These are phyloP conservation scores for Apoda limacodes DNA, from an alignment of 2,888 invertebrate genomes.

Conservation along the genomic window DNA sequence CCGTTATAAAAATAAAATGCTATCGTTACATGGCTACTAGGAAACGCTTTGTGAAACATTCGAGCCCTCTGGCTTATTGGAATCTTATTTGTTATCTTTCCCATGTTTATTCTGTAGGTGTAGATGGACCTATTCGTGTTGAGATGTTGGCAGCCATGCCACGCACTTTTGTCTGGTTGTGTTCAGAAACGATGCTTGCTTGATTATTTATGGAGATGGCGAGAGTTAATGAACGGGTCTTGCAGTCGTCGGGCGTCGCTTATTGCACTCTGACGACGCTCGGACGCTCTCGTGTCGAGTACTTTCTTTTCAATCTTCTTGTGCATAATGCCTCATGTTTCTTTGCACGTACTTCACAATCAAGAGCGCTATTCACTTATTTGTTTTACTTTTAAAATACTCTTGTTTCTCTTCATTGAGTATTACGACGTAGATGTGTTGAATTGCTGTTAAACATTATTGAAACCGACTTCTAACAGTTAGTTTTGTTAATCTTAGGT, in stretches of 20 bases:
- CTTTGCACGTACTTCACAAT: slow-evolving; percentile 50
- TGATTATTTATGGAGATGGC: slow-evolving; percentile 48
- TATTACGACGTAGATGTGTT: slow-evolving; percentile 48
- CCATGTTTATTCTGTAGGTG: slow-evolving; percentile 32
- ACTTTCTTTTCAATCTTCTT: slow-evolving; percentile 64
- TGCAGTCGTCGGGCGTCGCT: slow-evolving; percentile 52
- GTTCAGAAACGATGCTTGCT: slow-evolving; percentile 31
- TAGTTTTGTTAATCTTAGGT: too few relatives aligned
- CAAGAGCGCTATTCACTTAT: slow-evolving; percentile 54
- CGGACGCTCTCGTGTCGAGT: slow-evolving; percentile 60
- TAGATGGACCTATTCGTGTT: slow-evolving; percentile 22
- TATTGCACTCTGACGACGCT: slow-evolving; percentile 56
- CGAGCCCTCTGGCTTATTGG: slow-evolving; percentile 32
- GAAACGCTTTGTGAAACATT: slow-evolving; percentile 25
- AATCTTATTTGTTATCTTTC: slow-evolving; percentile 40
- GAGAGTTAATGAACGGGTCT: slow-evolving; percentile 57
- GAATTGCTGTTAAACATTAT: slow-evolving; percentile 35
- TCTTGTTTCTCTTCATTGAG: slow-evolving; percentile 36
- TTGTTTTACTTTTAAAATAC: slow-evolving; percentile 58
- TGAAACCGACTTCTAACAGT: too few relatives aligned
- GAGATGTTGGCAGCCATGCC: slow-evolving; percentile 32
- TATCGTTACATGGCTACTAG: slow-evolving; percentile 36
- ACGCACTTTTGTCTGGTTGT: slow-evolving; percentile 31
- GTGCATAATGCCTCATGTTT: slow-evolving; percentile 60
- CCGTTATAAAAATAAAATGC: slow-evolving; percentile 45